Evolutionary conservation across 2,888 invertebrate species (phyloP), one percentile per base, ranked within the genome.

Genomic region (Ectemnius cavifrons): DNA sequence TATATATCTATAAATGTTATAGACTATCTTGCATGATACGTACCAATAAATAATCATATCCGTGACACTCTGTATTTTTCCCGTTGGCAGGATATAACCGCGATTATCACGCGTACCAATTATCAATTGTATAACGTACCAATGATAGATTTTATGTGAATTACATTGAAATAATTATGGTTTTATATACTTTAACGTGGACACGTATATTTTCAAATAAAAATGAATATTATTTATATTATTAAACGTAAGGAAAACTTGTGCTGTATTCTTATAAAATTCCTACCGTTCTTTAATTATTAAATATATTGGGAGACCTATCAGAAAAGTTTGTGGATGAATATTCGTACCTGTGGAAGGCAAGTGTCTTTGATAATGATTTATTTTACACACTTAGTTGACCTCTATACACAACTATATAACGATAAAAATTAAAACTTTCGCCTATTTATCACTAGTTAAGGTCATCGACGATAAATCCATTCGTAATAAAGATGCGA

Each of bases 351-450:
- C 23, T 23, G 16, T 20, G 65, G 27, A 56, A 73, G 47, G 8
- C 20, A n/a, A 52, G 62, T 66, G 68, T 68, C 75, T 80, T 86
- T 82, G 84, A 84, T 87, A 89, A 89, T 89, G 85, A 82, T 90
- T 89, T 90, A 90, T 90, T 89, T 88, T 89, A 90, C 88, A 89
- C 89, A 89, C 86, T 88, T 86, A 89, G 86, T 87, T 89, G 89
- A 87, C 86, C 85, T 88, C 89, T 90, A 90, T 90, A 90, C 90
- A 89, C 89, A 90, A 90, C 88, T 90, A 90, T 90, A 90, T 89
- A 90, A 90, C 89, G 87, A 90, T 89, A 86, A 87, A 89, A 90
- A 90, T 89, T 77, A 88, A 86, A 87, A 80, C 85, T 37, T 37
- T 85, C 73, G 68, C 80, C 83, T 83, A 83, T 78, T 83, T 82